phyloP scores from a whole-genome alignment of 1,140 invertebrate genomes.

The Atta cephalotes region DNA sequence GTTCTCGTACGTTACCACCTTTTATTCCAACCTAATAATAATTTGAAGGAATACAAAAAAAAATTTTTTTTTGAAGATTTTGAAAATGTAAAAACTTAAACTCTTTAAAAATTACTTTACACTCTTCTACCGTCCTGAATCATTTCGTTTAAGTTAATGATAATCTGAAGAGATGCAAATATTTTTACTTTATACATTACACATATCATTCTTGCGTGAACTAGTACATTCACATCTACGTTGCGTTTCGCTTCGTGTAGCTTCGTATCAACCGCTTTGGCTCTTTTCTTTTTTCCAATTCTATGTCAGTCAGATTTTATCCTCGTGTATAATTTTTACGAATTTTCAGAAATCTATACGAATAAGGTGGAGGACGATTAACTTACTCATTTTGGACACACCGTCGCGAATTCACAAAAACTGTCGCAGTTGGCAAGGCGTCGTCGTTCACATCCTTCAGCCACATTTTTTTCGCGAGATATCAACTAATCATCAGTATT shows the following conservation, averaged over 20 bases:
- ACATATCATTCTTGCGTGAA: background rate
- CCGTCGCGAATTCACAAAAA: slow-evolving; percentile 71
- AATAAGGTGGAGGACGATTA: slow-evolving; percentile 5
- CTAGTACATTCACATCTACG: background rate
- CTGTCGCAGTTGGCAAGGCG: slow-evolving; percentile 49
- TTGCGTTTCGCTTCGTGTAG: background rate
- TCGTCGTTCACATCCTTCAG: slow-evolving; percentile 72
- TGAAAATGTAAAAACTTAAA: background rate
- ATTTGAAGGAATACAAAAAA: background rate
- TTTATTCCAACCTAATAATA: too few relatives aligned
- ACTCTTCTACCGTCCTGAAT: background rate
- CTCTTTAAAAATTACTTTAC: background rate
- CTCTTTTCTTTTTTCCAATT: background rate
- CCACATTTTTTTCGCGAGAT: slow-evolving; percentile 73
- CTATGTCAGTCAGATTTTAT: background rate
- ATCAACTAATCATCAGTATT: slow-evolving; percentile 67
- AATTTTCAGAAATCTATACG: background rate
- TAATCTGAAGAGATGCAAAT: background rate
- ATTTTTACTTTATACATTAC: background rate
- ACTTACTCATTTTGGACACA: slow-evolving; percentile 76
- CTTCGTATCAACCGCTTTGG: background rate
- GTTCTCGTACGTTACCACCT: too few relatives aligned
- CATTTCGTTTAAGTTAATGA: background rate
- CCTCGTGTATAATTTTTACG: background rate
- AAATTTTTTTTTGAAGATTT: background rate